Base-by-base conservation (phyloP, 2,888 invertebrate species). In the Julus scanicus region DNA sequence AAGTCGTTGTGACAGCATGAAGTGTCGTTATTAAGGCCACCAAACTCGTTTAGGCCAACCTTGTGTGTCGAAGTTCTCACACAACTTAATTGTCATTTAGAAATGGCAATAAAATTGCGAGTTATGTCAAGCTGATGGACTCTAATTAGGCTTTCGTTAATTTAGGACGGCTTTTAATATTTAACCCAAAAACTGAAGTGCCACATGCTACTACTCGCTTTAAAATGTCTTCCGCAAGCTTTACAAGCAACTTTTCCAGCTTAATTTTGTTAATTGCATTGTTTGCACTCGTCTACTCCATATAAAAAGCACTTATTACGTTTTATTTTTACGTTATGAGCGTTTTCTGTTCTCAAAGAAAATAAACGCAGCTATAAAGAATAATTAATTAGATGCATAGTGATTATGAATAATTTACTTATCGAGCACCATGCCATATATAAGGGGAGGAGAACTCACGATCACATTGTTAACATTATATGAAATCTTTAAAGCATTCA, bases 401-500 rank as follows among this genome's bases (percentile, higher is more conserved):
- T 80, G 80, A 80, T 80, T 80, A 80, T 80, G 80, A 80, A 80
- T 80, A 80, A 80, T 80, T 80, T 80, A 80, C 80, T 80, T 80
- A 80, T 80, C 15, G 80, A 80, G 15, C 37, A 80, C 8, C 80
- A 29, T 80, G 13, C 80, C 29, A 29, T 29, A 29, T 29, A 29
- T 71, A 44, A 2, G 5, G 44, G 37, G 13, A 80, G 11, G 11
- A 11, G n/a, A 80, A 80, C 29, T 80, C 80, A 80, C 37, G 80
- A 80, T 80, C 13, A 37, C 1, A 80, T 4, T 80, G 29, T 37
- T 13, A 80, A 11, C 20, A 80, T 80, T 17, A 17, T 39, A 15
- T 15, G 71, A 29, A 80, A 80, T 80, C 11, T 80, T 80, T 37
- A 80, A 80, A 80, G 80, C 37, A 29, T 71, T 29, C 20, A 71